Conservation (phyloP, 2,113 vertebrate genomes). For the Pogona vitticeps region DNA sequence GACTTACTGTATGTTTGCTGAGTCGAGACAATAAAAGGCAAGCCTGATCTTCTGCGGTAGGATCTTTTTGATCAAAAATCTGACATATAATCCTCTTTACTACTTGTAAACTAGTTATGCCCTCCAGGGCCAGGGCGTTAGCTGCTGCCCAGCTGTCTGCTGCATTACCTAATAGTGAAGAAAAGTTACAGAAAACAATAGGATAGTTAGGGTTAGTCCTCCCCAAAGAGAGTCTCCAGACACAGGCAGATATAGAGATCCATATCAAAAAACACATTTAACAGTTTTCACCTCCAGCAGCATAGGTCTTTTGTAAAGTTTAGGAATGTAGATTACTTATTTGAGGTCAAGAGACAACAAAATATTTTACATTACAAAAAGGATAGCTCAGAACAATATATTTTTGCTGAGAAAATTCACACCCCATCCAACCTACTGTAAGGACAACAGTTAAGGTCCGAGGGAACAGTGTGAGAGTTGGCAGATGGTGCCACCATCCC, state of each 20-base stretch:
- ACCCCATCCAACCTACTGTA: not conserved
- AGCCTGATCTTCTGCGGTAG: constrained; percentile 67
- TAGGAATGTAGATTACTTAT: no score
- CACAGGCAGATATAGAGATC: not conserved
- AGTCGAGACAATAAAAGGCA: constrained; percentile 70
- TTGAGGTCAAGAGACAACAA: not conserved
- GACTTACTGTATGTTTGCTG: constrained; percentile 72
- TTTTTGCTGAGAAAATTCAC: not conserved
- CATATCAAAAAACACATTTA: not conserved
- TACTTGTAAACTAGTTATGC: constrained; percentile 63
- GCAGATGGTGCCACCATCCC: not conserved
- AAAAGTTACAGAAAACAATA: not conserved
- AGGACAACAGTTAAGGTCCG: not conserved
- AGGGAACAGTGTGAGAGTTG: not conserved
- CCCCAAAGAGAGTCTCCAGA: not conserved
- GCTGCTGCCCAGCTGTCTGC: constrained; percentile 80
- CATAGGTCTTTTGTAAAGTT: not conserved
- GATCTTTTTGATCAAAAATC: constrained; percentile 65
- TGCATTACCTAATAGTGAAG: constrained; percentile 60
- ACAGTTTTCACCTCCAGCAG: not conserved
- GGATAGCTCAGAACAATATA: not conserved
- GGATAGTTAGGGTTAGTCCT: not conserved
- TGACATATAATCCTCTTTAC: constrained; percentile 76
- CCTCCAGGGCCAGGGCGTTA: constrained; percentile 78
- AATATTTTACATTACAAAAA: not conserved